Percentiles rank a stretch among this genome's conserved stretches.
These are phyloP conservation scores for Dryococelus australis DNA, from an alignment of 2,888 invertebrate genomes.

Conservation along the genomic window DNA sequence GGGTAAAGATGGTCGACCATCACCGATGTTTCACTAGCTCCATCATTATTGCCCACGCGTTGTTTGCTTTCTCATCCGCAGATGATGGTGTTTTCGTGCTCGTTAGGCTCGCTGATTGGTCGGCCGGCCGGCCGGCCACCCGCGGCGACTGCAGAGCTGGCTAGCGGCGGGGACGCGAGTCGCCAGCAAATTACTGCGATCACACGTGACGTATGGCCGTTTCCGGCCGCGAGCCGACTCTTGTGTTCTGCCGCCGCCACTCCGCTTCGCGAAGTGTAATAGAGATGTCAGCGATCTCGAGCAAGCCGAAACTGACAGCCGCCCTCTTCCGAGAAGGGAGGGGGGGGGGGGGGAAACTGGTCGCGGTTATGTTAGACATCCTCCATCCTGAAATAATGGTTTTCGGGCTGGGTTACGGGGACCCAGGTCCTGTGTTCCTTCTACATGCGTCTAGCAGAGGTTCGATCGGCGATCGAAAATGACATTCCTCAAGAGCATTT, in stretches of 20 bases:
- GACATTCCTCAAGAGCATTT: too few species aligned
- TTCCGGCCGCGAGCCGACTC: not conserved
- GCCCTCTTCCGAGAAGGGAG: not conserved
- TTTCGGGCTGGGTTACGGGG: not conserved
- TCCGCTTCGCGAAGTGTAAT: not conserved
- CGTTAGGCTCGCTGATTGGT: not conserved
- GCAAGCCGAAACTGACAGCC: not conserved
- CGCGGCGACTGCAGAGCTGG: not conserved
- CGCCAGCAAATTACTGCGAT: not conserved
- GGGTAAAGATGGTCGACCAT: not conserved
- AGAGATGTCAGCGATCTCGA: not conserved
- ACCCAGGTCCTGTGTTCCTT: too few species aligned
- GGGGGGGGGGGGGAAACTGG: not conserved
- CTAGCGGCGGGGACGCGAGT: not conserved
- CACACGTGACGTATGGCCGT: not conserved
- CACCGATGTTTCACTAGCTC: not conserved
- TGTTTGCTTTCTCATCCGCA: not conserved
- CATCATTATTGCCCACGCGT: not conserved
- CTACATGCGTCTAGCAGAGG: too few species aligned
- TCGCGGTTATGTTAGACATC: not conserved
- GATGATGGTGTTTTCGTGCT: not conserved
- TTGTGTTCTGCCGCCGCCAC: not conserved
- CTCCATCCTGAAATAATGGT: not conserved
- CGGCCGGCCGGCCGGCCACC: slow-evolving; percentile 3
- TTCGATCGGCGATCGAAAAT: too few species aligned